These are phyloP conservation scores for Dicaeum eximium DNA, from an alignment of 2,113 vertebrate genomes.

Conservation along the genomic window DNA sequence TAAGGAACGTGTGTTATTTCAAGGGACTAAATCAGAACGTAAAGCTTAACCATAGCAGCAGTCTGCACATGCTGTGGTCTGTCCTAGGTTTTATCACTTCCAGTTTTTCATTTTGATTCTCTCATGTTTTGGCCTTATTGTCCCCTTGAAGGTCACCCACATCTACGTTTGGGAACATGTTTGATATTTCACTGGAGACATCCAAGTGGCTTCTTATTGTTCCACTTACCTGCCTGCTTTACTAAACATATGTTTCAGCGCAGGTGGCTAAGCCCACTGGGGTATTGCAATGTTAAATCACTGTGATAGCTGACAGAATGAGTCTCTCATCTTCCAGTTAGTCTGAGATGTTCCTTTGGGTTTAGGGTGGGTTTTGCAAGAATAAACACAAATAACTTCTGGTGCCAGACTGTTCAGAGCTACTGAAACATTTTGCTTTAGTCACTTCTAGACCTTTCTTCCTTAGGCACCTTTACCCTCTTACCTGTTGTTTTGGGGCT, in stretches of 20 bases:
- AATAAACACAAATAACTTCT: neutral
- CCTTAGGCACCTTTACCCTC: neutral
- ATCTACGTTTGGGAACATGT: slow-evolving; percentile 28
- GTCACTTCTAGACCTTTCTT: neutral
- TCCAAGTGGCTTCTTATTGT: slow-evolving; percentile 34
- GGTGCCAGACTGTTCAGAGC: neutral
- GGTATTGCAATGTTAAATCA: slow-evolving; percentile 27
- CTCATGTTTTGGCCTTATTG: neutral
- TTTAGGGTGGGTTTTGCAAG: neutral
- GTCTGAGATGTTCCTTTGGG: neutral
- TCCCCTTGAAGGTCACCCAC: slow-evolving; percentile 29
- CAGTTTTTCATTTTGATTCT: slow-evolving; percentile 4
- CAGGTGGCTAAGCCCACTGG: slow-evolving; percentile 53
- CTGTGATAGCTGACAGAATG: slow-evolving; percentile 41
- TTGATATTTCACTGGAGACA: slow-evolving; percentile 55
- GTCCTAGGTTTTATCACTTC: neutral
- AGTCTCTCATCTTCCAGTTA: neutral
- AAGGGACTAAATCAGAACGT: neutral
- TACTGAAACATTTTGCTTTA: neutral
- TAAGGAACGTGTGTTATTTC: neutral
- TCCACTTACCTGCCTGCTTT: slow-evolving; percentile 37
- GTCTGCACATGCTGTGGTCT: neutral
- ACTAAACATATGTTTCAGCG: slow-evolving; percentile 47
- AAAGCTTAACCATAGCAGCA: neutral
- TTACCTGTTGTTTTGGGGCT: neutral